phyloP scores from a whole-genome alignment of 2,797 vertebrate species.

The Pipistrellus kuhlii region DNA sequence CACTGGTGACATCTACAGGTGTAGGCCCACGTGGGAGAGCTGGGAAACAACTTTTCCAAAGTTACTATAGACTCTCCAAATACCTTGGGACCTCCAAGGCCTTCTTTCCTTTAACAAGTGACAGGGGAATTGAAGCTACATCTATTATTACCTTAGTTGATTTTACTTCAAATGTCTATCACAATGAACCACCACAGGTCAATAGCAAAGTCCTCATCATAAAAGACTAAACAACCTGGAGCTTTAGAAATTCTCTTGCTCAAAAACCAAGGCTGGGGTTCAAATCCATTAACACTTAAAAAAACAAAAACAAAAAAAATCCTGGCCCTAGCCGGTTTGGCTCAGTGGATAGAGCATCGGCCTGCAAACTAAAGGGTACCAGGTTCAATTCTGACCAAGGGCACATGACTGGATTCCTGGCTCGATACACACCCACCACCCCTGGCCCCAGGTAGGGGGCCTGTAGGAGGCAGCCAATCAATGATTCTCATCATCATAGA shows the following conservation, averaged over 20 bases:
- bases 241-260: background rate
- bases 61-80: background rate
- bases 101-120: background rate
- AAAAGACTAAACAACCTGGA: background rate
- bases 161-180: conserved; percentile 31
- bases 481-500: background rate
- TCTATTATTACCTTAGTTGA: background rate
- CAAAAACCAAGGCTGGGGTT: conserved; percentile 29
- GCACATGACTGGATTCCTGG: rapidly evolving
- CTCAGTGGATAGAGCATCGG: background rate
- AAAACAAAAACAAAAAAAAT: background rate
- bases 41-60: background rate
- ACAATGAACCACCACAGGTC: background rate
- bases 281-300: conserved; percentile 8
- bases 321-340: background rate
- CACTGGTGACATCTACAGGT: background rate
- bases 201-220: background rate
- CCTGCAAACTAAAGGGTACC: background rate
- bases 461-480: background rate
- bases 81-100: background rate
- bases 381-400: background rate
- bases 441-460: no score
- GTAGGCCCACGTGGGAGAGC: background rate
- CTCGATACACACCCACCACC: no score
- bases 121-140: background rate